A percentile compares a stretch with the other conserved stretches of the same genome.
Evolutionary conservation across 64 coral and sea anemone genomes (phyloP).

Genomic region (Exaiptasia diaphana): DNA sequence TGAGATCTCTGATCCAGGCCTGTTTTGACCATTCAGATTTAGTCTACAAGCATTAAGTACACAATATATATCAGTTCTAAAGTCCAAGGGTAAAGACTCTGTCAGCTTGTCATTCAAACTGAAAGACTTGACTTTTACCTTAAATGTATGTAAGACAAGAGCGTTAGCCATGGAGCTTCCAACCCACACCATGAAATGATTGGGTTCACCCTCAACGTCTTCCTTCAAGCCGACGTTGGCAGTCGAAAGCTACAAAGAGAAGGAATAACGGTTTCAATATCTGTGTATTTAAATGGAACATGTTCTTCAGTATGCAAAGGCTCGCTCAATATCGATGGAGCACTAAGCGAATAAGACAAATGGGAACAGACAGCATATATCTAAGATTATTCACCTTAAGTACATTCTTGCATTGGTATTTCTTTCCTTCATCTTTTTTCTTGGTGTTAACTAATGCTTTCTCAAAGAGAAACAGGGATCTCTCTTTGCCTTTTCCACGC

Average conservation of each 20-base stretch:
- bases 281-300: background rate
- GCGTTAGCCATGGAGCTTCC: slow-evolving; percentile 75
- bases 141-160: slow-evolving; percentile 88
- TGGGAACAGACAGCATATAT: no score
- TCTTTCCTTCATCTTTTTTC: slow-evolving; percentile 78
- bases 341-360: background rate
- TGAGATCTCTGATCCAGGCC: slow-evolving; percentile 77
- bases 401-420: slow-evolving; percentile 81
- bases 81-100: background rate
- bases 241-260: slow-evolving; percentile 47
- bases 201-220: slow-evolving; percentile 71
- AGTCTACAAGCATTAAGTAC: slow-evolving; percentile 25
- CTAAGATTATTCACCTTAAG: slow-evolving; percentile 79
- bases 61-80: no score
- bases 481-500: slow-evolving; percentile 92
- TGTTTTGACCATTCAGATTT: slow-evolving; percentile 76
- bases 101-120: background rate
- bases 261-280: background rate
- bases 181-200: slow-evolving; percentile 85
- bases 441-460: slow-evolving; percentile 92
- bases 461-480: slow-evolving; percentile 90
- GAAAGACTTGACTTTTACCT: no score
- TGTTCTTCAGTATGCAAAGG: background rate
- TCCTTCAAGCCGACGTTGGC: slow-evolving; percentile 88
- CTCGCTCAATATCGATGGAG: background rate